Evolutionary conservation across 2,888 invertebrate genomes (phyloP), one percentile per base, ranked within the genome.

Genomic region (Tromatobia lineatoria): DNA sequence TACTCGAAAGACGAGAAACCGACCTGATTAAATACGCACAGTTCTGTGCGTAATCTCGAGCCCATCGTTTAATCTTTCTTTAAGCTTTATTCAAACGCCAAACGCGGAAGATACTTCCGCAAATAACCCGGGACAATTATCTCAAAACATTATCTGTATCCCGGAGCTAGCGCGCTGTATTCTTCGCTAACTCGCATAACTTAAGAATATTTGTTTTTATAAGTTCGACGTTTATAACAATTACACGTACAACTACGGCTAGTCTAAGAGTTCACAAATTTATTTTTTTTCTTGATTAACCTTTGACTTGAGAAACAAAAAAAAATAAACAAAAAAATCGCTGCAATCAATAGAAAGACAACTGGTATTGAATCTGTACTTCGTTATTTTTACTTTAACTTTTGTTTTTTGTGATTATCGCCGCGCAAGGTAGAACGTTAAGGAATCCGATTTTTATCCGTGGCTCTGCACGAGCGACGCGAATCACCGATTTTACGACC

Each of bases 401-500:
- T 52, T 20, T 8, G n/a, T 23, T 57, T 57, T 57, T 20, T 11
- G 52, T 54, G 11, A 20, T 25, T 13, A 25, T 25, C 25, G 15
- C 57, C 25, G 23, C n/a, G 34, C 29, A n/a, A 13, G 29, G n/a
- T 59, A 23, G 13, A 23, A 59, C 29, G 29, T 29, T 15, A 7
- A 29, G 52, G 11, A 54, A 20, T 20, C 20, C 11, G 20, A 7
- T 38, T 64, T 47, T 52, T 18, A 13, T 52, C 38, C 57, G 38
- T 8, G 11, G 34, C 57, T 57, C 11, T 52, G 29, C 20, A 25
- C 73, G 61, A 74, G 29, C 52, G 34, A 50, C 81, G 67, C 47
- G 85, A 88, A 87, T 86, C 87, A 69, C 85, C 88, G 86, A 87
- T 88, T 90, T 90, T 89, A 90, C 85, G 86, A 91, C 89, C 91